These are phyloP conservation scores for Callosobruchus maculatus DNA, from an alignment of 2,888 invertebrate genomes.

Conservation along the genomic window DNA sequence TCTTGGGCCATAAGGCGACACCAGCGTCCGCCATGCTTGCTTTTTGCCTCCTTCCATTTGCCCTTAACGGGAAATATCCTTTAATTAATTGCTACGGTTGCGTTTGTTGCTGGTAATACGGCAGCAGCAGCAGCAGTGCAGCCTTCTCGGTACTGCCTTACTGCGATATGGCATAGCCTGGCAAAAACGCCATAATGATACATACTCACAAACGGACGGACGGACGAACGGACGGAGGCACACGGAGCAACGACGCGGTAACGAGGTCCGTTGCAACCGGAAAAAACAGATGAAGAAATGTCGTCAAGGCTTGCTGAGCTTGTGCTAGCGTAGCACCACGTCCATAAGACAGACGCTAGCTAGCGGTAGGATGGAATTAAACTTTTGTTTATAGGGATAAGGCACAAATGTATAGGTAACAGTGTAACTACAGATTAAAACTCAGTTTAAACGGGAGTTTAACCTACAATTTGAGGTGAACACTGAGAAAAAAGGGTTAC, in stretches of 20 bases:
- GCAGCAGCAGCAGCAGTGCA: no score
- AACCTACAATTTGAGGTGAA: no score
- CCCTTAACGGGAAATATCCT: not conserved
- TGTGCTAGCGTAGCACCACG: not conserved
- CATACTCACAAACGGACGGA: not conserved
- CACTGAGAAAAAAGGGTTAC: no score
- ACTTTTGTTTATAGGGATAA: not conserved
- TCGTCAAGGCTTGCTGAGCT: not conserved
- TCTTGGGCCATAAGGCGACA: not conserved
- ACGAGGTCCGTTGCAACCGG: not conserved
- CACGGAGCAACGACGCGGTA: not conserved
- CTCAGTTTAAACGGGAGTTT: no score
- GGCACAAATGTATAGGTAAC: no score
- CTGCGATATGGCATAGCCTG: not conserved
- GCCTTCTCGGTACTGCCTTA: not conserved
- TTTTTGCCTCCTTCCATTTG: not conserved
- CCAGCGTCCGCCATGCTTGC: not conserved
- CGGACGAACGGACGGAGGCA: not conserved
- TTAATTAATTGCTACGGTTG: not conserved
- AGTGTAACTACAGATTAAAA: no score
- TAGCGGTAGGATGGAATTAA: not conserved
- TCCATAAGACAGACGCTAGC: not conserved
- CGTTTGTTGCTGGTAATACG: not conserved
- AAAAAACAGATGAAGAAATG: not conserved
- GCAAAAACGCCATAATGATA: not conserved